phyloP scores from a whole-genome alignment of 2,888 invertebrate genomes.

The Drosophila rubida region DNA sequence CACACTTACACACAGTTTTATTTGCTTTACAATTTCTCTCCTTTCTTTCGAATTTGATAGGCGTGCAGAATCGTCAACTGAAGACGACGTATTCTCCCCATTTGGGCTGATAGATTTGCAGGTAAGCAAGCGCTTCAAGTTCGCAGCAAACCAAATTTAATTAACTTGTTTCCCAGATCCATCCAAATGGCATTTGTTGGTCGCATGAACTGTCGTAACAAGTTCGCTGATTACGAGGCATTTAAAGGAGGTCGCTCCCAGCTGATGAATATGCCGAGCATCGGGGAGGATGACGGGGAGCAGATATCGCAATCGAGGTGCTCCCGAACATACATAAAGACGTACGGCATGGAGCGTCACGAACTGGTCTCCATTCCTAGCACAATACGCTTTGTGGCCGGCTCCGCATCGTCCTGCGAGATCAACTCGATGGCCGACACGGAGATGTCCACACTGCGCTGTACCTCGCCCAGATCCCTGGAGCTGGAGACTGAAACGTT shows the following conservation, averaged over 20 bases:
- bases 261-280: not conserved
- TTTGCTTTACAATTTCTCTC: slow-evolving; percentile 48
- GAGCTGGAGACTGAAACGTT: slow-evolving; percentile 22
- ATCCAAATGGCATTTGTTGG: slow-evolving; percentile 65
- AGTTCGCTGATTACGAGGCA: slow-evolving; percentile 38
- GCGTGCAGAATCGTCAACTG: slow-evolving; percentile 16
- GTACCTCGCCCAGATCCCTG: slow-evolving; percentile 41
- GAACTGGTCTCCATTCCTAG: slow-evolving; percentile 12
- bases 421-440: slow-evolving; percentile 48
- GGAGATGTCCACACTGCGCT: slow-evolving; percentile 66
- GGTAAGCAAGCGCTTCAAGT: not conserved
- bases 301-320: slow-evolving; percentile 7
- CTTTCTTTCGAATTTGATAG: slow-evolving; percentile 29
- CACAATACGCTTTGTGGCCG: slow-evolving; percentile 54
- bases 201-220: slow-evolving; percentile 46
- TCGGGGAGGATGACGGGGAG: not conserved
- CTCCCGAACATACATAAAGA: slow-evolving; percentile 62
- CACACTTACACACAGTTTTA: slow-evolving; percentile 46
- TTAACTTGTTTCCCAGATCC: not conserved
- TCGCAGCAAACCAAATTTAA: not conserved
- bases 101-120: slow-evolving; percentile 7
- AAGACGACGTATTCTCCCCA: slow-evolving; percentile 2
- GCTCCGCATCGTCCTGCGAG: slow-evolving; percentile 60
- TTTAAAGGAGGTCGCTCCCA: slow-evolving; percentile 5
- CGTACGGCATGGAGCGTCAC: slow-evolving; percentile 26